These are phyloP conservation scores for Zaprionus camerounensis DNA, from an alignment of 1,140 invertebrate species.

Conservation along the genomic window DNA sequence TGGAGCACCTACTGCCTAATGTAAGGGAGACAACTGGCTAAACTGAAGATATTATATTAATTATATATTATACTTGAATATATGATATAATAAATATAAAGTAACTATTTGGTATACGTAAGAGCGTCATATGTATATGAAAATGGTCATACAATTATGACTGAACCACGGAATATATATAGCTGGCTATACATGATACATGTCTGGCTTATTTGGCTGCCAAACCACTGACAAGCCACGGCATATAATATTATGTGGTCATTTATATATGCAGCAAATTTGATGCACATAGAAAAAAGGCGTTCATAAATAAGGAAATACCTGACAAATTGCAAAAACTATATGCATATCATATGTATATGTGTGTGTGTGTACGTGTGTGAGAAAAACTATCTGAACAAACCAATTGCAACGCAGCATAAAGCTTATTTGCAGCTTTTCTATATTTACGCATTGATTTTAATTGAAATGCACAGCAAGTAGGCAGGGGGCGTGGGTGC, in stretches of 20 bases:
- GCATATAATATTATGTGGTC: background rate
- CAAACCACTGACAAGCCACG: background rate
- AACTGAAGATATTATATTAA: too few species aligned
- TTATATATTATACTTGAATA: too few species aligned
- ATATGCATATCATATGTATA: background rate
- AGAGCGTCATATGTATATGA: too few species aligned
- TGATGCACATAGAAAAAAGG: background rate
- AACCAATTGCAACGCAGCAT: background rate
- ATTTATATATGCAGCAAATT: background rate
- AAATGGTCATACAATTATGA: too few species aligned
- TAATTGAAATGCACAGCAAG: constrained; percentile 34
- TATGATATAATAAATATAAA: too few species aligned
- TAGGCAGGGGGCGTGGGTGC: background rate
- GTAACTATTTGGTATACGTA: too few species aligned
- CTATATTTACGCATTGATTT: constrained; percentile 26
- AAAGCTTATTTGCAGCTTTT: constrained; percentile 14
- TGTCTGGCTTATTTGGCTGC: too few species aligned
- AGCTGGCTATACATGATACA: too few species aligned
- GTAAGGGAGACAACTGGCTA: too few species aligned
- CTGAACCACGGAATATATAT: background rate
- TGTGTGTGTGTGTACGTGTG: background rate
- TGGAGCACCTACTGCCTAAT: too few species aligned
- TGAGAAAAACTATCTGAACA: background rate
- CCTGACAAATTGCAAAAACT: background rate
- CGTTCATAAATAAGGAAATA: background rate